Conservation (phyloP, 2,113 vertebrate genomes). For the Lanius collurio region DNA sequence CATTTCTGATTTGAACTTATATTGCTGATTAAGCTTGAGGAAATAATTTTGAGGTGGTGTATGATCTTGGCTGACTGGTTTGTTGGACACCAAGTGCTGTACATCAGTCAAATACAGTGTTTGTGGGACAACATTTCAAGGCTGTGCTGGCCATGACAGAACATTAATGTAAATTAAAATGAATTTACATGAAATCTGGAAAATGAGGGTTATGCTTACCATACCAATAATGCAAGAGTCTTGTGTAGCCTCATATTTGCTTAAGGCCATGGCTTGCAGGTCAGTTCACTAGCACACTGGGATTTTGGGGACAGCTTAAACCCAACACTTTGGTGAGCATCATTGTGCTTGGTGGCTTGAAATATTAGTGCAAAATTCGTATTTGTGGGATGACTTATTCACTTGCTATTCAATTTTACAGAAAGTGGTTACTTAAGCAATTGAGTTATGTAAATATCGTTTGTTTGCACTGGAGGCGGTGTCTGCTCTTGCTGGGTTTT, state of each 20-base stretch:
- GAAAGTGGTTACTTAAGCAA: background rate
- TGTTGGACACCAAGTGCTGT: background rate
- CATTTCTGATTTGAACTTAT: background rate
- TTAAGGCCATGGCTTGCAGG: background rate
- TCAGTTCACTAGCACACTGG: background rate
- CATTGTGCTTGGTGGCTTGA: background rate
- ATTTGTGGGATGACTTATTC: background rate
- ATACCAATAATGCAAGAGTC: background rate
- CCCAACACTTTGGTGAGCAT: background rate
- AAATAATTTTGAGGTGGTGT: background rate
- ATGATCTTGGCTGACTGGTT: background rate
- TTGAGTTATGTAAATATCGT: background rate
- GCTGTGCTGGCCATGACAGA: background rate
- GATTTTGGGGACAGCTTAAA: background rate
- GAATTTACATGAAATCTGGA: background rate
- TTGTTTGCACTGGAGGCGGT: conserved; percentile 11
- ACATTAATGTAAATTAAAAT: background rate
- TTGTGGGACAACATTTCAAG: background rate
- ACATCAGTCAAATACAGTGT: background rate
- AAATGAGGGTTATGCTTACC: background rate
- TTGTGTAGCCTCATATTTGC: background rate
- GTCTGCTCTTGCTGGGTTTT: background rate
- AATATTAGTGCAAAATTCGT: background rate
- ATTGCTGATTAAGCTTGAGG: background rate
- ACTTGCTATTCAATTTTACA: background rate